Conservation (phyloP, 92 coral and sea anemone species). For the Desmophyllum pertusum region DNA sequence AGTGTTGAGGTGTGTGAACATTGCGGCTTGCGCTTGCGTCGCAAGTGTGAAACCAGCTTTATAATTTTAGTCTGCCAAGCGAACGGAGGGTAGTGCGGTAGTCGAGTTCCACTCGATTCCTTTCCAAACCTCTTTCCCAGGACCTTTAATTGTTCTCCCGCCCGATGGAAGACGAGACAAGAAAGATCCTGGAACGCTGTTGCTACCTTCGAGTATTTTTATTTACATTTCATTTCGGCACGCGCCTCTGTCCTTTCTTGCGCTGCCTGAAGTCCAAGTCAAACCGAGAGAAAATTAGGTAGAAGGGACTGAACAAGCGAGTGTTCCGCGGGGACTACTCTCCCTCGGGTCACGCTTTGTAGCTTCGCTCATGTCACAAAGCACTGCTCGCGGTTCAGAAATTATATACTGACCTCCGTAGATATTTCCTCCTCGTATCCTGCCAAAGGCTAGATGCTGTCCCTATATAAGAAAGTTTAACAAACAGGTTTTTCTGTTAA, state of each 20-base stretch:
- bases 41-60: neutral
- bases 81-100: too few relatives aligned
- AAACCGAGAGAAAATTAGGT: neutral
- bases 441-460: constrained; percentile 29
- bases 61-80: neutral
- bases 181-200: too few relatives aligned
- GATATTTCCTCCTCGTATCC: constrained; percentile 43
- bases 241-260: neutral
- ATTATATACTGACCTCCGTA: constrained; percentile 30
- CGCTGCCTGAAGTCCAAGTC: neutral
- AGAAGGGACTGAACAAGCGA: neutral
- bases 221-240: neutral
- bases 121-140: neutral
- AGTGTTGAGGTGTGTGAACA: too few relatives aligned
- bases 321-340: neutral
- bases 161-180: too few relatives aligned
- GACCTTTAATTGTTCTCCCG: neutral
- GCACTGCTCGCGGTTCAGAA: neutral
- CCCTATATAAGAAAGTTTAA: constrained; percentile 22
- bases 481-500: neutral
- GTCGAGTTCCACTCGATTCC: too few relatives aligned
- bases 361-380: neutral
- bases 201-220: neutral
- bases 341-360: neutral
- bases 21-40: too few relatives aligned